A percentile compares a stretch with the other conserved stretches of the same genome.
These are phyloP conservation scores for Stenurella melanura DNA, from an alignment of 2,888 invertebrate species.

Conservation along the genomic window DNA sequence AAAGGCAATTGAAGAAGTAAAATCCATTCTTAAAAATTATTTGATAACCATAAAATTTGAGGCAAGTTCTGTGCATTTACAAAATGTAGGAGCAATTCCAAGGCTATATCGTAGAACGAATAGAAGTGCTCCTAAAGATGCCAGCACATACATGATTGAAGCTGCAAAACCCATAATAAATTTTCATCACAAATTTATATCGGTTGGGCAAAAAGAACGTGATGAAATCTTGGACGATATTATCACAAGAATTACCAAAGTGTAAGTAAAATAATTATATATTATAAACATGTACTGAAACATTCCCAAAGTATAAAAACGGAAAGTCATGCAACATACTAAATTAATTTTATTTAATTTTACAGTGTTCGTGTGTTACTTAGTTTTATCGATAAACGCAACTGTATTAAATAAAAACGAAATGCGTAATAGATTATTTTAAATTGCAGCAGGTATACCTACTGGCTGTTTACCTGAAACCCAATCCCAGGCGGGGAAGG, in stretches of 20 bases:
- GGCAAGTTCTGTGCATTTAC: conserved; percentile 78
- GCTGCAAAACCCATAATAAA: conserved; percentile 74
- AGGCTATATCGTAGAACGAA: conserved; percentile 94
- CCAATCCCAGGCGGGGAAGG: no score
- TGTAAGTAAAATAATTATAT: conserved; percentile 70
- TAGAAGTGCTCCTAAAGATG: conserved; percentile 87
- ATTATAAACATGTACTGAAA: no score
- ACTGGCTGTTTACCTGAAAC: no score
- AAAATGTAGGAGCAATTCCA: conserved; percentile 94
- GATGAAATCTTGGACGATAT: conserved; percentile 72
- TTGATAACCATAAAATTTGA: conserved; percentile 64
- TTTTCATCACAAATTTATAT: conserved; percentile 76
- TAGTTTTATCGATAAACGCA: no score
- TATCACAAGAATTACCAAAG: conserved; percentile 73
- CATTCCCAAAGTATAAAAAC: no score
- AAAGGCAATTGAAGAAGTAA: conserved; percentile 55
- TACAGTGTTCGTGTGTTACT: no score
- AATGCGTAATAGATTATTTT: no score
- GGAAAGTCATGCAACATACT: no score
- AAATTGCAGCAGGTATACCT: no score
- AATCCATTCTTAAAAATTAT: conserved; percentile 59
- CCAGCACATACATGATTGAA: conserved; percentile 81
- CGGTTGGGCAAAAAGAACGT: conserved; percentile 69
- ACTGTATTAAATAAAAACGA: no score
- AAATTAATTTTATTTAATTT: no score